A percentile compares a stretch with the other conserved stretches of the same genome.
Conservation (phyloP, 2,113 vertebrate species). For the Daphoenositta chrysoptera region DNA sequence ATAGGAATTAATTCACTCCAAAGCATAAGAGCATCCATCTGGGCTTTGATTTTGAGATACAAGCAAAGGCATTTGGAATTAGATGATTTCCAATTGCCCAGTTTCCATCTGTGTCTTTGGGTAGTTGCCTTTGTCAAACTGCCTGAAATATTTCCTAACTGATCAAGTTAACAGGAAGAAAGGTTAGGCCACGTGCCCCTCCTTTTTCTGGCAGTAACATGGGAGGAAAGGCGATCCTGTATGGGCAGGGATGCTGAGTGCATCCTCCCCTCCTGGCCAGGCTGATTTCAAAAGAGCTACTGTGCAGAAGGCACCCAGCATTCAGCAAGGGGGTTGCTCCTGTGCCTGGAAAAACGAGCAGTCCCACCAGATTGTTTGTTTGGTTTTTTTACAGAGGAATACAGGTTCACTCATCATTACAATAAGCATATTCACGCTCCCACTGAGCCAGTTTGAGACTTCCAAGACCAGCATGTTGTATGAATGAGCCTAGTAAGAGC, state of each 20-base stretch:
- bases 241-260: fast-evolving
- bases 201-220: neutral
- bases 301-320: neutral
- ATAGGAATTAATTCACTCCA: neutral
- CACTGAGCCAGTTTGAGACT: neutral
- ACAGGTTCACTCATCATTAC: conserved; percentile 43
- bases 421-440: neutral
- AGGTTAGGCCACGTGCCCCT: fast-evolving
- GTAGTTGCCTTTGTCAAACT: neutral
- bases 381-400: neutral
- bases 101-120: neutral
- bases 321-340: neutral
- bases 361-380: neutral
- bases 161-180: neutral
- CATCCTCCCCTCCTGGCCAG: neutral
- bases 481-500: conserved; percentile 36
- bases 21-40: neutral
- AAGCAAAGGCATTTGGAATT: neutral
- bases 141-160: neutral
- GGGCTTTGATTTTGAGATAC: neutral
- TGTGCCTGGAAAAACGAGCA: neutral
- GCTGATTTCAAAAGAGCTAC: neutral
- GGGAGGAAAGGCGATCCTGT: neutral
- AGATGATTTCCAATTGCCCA: neutral
- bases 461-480: neutral